Conservation (phyloP, 2,888 invertebrate genomes). For the Lycaena phlaeas region DNA sequence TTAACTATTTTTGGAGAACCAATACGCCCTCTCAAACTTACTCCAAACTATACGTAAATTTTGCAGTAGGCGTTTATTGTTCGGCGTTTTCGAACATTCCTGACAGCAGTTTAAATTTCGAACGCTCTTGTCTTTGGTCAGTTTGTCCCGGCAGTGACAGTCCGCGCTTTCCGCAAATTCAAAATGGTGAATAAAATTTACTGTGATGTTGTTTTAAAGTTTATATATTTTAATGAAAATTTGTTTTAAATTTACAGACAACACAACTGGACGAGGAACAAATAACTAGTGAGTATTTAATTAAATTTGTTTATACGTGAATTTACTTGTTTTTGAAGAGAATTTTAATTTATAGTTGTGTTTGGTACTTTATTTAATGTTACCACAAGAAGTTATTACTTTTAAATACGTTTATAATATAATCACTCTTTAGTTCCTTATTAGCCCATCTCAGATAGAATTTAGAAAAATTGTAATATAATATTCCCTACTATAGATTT, state of each 20-base stretch:
- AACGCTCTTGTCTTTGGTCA: constrained; percentile 37
- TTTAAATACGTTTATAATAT: too few species aligned
- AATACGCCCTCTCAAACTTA: too few species aligned
- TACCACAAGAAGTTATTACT: too few species aligned
- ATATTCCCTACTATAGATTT: too few species aligned
- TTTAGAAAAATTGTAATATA: too few species aligned
- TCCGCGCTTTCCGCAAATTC: constrained; percentile 25
- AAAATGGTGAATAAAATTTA: constrained; percentile 44
- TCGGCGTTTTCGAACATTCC: constrained; percentile 21
- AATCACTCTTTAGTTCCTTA: too few species aligned
- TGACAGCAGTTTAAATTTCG: constrained; percentile 39
- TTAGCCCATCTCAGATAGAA: too few species aligned
- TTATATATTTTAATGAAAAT: constrained; percentile 17
- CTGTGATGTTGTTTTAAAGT: constrained; percentile 7
- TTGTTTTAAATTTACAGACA: constrained; percentile 36
- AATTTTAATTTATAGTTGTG: too few species aligned
- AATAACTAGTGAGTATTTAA: constrained; percentile 57
- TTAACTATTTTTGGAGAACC: too few species aligned
- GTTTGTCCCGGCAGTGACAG: constrained; percentile 44
- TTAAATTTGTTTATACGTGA: neutral
- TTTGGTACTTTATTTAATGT: too few species aligned
- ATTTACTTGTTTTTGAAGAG: neutral
- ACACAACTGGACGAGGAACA: constrained; percentile 63
- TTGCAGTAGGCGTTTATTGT: constrained; percentile 23
- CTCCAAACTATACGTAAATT: constrained; percentile 20